Evolutionary conservation across 2,797 vertebrate genomes (phyloP), one percentile per base, ranked within the genome.

Genomic region (Tadarida brasiliensis): DNA sequence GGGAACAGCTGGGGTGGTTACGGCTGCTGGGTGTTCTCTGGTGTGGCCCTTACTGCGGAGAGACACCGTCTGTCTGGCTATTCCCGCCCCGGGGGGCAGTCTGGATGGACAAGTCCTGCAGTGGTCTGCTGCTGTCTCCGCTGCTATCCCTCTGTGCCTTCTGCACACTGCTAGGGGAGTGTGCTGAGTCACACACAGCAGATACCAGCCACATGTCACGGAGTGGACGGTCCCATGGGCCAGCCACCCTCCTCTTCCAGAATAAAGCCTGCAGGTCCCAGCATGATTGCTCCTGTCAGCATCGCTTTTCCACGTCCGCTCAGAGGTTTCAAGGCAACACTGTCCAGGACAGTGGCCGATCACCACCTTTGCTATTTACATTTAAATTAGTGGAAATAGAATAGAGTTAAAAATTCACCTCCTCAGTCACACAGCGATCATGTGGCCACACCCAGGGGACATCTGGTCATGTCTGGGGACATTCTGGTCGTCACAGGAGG

Each of bases 1-100:
- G 98, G 98, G 98, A 98, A 98, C 97, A 97, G 98, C 98, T 98
- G 96, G 98, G 98, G 98, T 98, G 98, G 98, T 99, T 98, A 98
- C 97, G 98, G 98, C 98, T 98, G 98, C 99, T 99, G 98, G 98
- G 96, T 99, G 98, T 98, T 98, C 98, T 99, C 99, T 99, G 98
- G 97, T 98, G 98, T 97, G 97, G 96, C 95, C 89, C 71, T 39
- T 97, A 16, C 68, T 97, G 97, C 97, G 98, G 98, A 98, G 96
- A 97, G 98, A 97, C 98, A 98, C 98, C 98, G 98, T 98, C 96
- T 91, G 95, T 98, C 98, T 98, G 98, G 98, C 99, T 99, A 98
- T 98, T 98, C 98, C 98, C 98, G 98, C 98, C 96, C 97, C 98
- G 98, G 98, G 98, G 98, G 98, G 98, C 98, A 98, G 96, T 98